Percentiles rank a stretch among this genome's conserved stretches.
Evolutionary conservation across 1,140 invertebrate genomes (phyloP).

Genomic region (Lycorma delicatula): DNA sequence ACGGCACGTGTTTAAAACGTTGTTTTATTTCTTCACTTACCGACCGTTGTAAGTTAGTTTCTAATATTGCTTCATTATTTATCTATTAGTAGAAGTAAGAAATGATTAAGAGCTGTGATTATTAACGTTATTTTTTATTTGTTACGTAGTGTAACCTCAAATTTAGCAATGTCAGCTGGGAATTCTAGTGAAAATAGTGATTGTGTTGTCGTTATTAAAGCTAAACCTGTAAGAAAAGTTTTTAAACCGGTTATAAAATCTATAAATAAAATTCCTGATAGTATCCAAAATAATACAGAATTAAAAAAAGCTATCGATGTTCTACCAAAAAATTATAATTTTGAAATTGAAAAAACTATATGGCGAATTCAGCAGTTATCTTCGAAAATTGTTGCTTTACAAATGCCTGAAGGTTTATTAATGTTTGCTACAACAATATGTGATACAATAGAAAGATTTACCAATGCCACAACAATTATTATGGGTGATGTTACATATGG

Average conservation of each 20-base stretch:
- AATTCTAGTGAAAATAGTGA: too few species aligned
- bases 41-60: too few species aligned
- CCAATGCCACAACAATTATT: constrained; percentile 86
- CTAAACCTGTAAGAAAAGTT: constrained; percentile 65
- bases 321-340: constrained; percentile 94
- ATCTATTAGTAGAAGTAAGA: too few species aligned
- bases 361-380: constrained; percentile 82
- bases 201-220: constrained; percentile 60
- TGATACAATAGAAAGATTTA: constrained; percentile 90
- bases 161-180: too few species aligned
- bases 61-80: too few species aligned
- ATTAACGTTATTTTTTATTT: too few species aligned
- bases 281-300: constrained; percentile 69
- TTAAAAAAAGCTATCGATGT: constrained; percentile 60
- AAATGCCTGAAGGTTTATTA: constrained; percentile 92
- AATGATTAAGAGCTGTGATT: too few species aligned
- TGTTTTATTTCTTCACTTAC: too few species aligned
- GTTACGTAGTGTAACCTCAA: too few species aligned
- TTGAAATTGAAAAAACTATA: constrained; percentile 97
- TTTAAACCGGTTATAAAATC: constrained; percentile 60
- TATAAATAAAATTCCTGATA: constrained; percentile 74
- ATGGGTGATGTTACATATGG: constrained; percentile 99
- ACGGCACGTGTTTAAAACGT: too few species aligned
- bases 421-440: constrained; percentile 89
- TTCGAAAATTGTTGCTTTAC: constrained; percentile 84